Conservation (phyloP, 2,888 invertebrate genomes). For the Megastigmus dorsalis region DNA sequence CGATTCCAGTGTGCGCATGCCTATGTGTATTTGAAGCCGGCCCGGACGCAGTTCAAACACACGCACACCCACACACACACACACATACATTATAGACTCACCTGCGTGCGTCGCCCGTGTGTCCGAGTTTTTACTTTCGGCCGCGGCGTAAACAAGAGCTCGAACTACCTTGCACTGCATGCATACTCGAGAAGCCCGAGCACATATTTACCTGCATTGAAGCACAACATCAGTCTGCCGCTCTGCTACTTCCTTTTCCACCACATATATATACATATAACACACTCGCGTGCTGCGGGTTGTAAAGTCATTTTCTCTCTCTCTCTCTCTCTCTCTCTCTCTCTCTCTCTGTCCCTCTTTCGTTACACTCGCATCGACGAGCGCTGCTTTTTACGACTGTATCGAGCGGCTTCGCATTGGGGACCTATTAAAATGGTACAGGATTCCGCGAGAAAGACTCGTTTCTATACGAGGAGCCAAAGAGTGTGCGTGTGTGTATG, state of each 20-base stretch:
- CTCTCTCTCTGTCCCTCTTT: background rate
- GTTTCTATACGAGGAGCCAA: background rate
- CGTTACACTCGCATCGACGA: background rate
- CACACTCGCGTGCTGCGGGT: background rate
- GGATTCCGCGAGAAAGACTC: background rate
- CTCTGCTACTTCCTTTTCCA: background rate
- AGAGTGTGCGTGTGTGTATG: no score
- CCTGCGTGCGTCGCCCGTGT: background rate
- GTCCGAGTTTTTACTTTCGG: background rate
- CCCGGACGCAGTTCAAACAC: no score
- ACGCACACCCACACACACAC: no score
- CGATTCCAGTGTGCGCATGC: no score
- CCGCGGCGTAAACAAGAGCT: conserved; percentile 18
- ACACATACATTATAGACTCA: no score
- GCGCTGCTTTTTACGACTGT: conserved; percentile 14
- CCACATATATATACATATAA: background rate
- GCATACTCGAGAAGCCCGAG: conserved; percentile 22
- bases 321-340: background rate
- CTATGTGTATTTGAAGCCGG: no score
- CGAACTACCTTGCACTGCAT: no score
- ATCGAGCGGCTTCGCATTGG: conserved; percentile 2
- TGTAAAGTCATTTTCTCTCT: conserved; percentile 1
- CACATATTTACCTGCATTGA: conserved; percentile 27
- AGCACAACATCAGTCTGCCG: no score
- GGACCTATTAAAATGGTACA: background rate